Base-by-base conservation (phyloP, 1,140 invertebrate genomes). In the Plectrocnemia conspersa region DNA sequence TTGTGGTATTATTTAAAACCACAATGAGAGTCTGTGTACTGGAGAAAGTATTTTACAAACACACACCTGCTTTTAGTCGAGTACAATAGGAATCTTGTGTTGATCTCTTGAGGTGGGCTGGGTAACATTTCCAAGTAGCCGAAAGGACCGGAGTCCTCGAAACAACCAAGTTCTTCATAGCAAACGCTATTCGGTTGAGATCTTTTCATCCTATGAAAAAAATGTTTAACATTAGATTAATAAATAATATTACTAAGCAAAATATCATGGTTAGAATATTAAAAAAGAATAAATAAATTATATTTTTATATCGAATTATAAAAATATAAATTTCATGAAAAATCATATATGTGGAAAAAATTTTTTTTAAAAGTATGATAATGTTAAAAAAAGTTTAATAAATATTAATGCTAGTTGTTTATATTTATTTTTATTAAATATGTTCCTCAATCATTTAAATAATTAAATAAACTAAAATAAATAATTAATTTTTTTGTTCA, bases 141-240 rank as follows among this genome's bases (percentile, higher is more conserved):
- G 69, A 94, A 97, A 0, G 91, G 89, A 0, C 90, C 90, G 1
- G 89, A 85, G 61, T 93, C 90, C 61, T 89, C 86, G 71, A 96
- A 97, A 65, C 94, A 97, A 3, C 93, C 93, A n/a, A 96, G 77
- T 47, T 92, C 87, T 2, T 82, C 82, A 66, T 97, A 97, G 66
- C 94, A 97, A 1, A 93, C 85, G 7, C 83, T 81, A 40, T 84
- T 82, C 11, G 27, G 29, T 11, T 81, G 77, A 9, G 84, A 82
- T 55, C 85, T 72, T 67, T 85, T 82, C 2, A 68, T 70, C 67
- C 79, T 72, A 54, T 40, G 45, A 38, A 53, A 53, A 38, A 18
- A 7, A 29, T 7, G 7, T 29, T 29, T 7, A 29, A n/a, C 27
- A 29, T 29, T 29, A 7, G 27, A 29, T 29, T 7, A 7, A 29